Percentiles rank a stretch among this genome's conserved stretches.
Evolutionary conservation across 2,797 vertebrate species (phyloP).

Genomic region (Geotrypetes seraphini): DNA sequence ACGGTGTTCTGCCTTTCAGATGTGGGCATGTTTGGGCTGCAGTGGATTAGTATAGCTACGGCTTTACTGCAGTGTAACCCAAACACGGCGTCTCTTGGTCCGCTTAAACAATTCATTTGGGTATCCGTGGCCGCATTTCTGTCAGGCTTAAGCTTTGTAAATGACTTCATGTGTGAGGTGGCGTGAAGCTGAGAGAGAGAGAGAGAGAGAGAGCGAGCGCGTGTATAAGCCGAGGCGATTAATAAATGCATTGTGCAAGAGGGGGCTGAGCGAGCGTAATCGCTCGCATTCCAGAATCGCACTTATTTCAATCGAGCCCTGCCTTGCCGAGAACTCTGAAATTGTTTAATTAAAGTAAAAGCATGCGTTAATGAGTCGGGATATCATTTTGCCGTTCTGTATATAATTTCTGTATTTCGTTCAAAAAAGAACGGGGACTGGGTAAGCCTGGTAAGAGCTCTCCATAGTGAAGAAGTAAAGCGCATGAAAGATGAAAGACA

Average conservation of each 20-base stretch:
- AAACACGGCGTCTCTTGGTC: no score
- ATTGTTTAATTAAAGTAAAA: slow-evolving; percentile 55
- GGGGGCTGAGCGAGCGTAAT: slow-evolving; percentile 20
- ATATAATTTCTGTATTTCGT: slow-evolving; percentile 46
- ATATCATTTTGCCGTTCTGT: slow-evolving; percentile 56
- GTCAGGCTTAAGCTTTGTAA: no score
- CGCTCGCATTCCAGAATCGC: slow-evolving; percentile 22
- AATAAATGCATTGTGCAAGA: slow-evolving; percentile 47
- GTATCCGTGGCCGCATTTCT: no score
- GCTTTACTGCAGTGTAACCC: no score
- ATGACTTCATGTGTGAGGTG: no score
- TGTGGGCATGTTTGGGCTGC: no score
- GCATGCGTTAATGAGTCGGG: slow-evolving; percentile 43
- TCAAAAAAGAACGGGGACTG: slow-evolving; percentile 32
- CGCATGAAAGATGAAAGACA: slow-evolving; percentile 53
- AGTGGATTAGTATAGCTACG: no score
- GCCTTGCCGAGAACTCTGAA: slow-evolving; percentile 32
- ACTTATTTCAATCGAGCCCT: slow-evolving; percentile 36
- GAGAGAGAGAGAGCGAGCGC: no score
- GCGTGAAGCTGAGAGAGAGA: no score
- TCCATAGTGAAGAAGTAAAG: slow-evolving; percentile 50
- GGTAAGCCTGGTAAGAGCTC: slow-evolving; percentile 51
- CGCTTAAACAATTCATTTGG: no score
- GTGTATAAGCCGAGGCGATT: no score
- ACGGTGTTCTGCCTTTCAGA: no score